Base-by-base conservation (phyloP, 2,113 vertebrate genomes). In the Australoheros scitulus region DNA sequence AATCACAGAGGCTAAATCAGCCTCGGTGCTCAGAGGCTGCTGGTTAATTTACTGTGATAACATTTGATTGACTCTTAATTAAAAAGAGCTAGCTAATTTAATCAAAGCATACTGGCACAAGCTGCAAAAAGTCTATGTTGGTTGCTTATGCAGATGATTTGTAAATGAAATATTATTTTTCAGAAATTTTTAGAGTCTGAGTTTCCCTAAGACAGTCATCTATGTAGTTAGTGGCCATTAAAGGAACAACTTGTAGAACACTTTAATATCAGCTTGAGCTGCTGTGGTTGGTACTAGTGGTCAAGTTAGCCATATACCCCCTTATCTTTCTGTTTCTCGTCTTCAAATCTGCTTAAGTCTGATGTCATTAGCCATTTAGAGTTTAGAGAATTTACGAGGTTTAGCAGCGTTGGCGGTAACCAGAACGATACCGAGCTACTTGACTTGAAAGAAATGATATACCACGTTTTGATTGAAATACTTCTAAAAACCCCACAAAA, bases 281-380 rank as follows among this genome's bases (percentile, higher is more conserved):
- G 63, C 64, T 17, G 38, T 47, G 14, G 41, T 18, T 18, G 36
- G 63, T 24, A 41, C 4, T 43, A 38, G 8, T 1, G 1, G 14
- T 0, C 22, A 64, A 24, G 34, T 41, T 61, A 38, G 11, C 34
- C 6, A 1, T 5, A 22, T 15, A 41, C 6, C 1, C 3, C 1
- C 20, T 64, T 10, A 56, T 10, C 8, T n/a, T 56, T 55, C 20
- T 55, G 52, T 17, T 9, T 55, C 7, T 8, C n/a, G 2, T 20
- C 52, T 10, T n/a, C 11, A 68, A 68, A 26, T 13, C 38, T 7
- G 7, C 14, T 17, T 17, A 43, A 43, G 36, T 2, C n/a, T 65
- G 38, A 65, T 24, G 36, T 65, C 1, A 43, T 26, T 36, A 65
- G 36, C 7, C 11, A 41, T 41, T 65, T 64, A 5, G 43, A 47